A percentile compares a stretch with the other conserved stretches of the same genome.
These are phyloP conservation scores for Bombus terrestris DNA, from an alignment of 1,140 invertebrate species.

Conservation along the genomic window DNA sequence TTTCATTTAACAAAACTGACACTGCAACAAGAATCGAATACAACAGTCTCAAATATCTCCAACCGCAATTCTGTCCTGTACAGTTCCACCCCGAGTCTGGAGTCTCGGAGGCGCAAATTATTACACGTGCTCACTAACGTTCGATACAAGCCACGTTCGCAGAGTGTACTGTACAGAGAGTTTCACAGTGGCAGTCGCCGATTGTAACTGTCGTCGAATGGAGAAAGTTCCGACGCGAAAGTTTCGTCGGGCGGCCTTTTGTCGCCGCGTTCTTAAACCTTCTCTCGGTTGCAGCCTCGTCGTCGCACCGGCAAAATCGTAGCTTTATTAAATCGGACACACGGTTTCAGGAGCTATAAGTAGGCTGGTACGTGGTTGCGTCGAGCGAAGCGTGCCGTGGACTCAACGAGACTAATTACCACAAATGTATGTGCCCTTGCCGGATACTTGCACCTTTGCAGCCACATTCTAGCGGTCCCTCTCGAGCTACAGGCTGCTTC, in stretches of 20 bases:
- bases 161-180: not conserved
- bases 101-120: not conserved
- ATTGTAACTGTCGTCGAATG: not conserved
- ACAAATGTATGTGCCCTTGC: not conserved
- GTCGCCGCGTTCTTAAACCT: not conserved
- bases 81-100: not conserved
- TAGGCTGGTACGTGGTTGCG: constrained; percentile 22
- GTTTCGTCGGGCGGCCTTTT: not conserved
- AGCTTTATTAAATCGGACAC: constrained; percentile 43
- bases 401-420: constrained; percentile 46
- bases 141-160: not conserved
- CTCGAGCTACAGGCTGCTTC: not conserved
- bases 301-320: constrained; percentile 1
- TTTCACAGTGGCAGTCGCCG: not conserved
- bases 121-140: not conserved
- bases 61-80: not conserved
- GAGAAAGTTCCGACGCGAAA: not conserved
- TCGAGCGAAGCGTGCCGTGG: constrained; percentile 17
- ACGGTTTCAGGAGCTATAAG: not conserved
- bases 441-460: constrained; percentile 21
- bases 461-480: not conserved
- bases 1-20: too few species aligned
- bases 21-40: not conserved
- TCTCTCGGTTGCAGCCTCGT: not conserved
- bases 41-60: not conserved